These are phyloP conservation scores for Hyperoplus lanceolatus DNA, from an alignment of 2,797 vertebrate species.

Conservation along the genomic window DNA sequence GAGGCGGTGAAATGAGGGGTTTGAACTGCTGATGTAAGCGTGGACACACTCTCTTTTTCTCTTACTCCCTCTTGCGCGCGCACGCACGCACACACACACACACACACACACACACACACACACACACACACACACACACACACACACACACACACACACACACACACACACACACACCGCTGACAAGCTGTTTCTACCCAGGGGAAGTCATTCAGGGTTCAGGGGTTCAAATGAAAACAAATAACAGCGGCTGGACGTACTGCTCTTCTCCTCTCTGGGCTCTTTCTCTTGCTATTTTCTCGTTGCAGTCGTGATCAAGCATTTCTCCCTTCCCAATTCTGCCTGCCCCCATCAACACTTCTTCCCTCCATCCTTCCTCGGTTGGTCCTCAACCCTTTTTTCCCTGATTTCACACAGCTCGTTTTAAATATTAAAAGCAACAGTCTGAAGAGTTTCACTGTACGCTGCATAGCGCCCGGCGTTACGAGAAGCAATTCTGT, in stretches of 20 bases:
- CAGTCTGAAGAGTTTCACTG: slow-evolving; percentile 54
- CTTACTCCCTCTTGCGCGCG: slow-evolving; percentile 3
- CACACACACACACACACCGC: slow-evolving; percentile 51
- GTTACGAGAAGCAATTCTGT: slow-evolving; percentile 45
- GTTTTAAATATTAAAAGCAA: slow-evolving; percentile 69
- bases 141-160: slow-evolving; percentile 44
- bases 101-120: slow-evolving; percentile 49
- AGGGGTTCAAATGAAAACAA: slow-evolving; percentile 79
- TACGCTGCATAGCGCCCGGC: slow-evolving; percentile 21
- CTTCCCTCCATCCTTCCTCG: not conserved
- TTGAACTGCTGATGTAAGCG: slow-evolving; percentile 84
- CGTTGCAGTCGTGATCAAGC: slow-evolving; percentile 55
- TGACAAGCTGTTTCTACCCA: slow-evolving; percentile 74
- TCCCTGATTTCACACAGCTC: slow-evolving; percentile 54
- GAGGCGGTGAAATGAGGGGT: slow-evolving; percentile 81
- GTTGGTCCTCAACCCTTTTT: slow-evolving; percentile 13
- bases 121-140: slow-evolving; percentile 37
- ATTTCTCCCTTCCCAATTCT: slow-evolving; percentile 41
- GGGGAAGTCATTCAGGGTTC: slow-evolving; percentile 78
- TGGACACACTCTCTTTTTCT: slow-evolving; percentile 60
- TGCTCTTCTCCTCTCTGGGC: slow-evolving; percentile 51
- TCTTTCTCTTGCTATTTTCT: slow-evolving; percentile 28
- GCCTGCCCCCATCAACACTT: not conserved
- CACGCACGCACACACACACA: slow-evolving; percentile 30
- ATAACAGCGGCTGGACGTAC: slow-evolving; percentile 59